Conservation (phyloP, 2,888 invertebrate species). For the Ophion obscuratus region DNA sequence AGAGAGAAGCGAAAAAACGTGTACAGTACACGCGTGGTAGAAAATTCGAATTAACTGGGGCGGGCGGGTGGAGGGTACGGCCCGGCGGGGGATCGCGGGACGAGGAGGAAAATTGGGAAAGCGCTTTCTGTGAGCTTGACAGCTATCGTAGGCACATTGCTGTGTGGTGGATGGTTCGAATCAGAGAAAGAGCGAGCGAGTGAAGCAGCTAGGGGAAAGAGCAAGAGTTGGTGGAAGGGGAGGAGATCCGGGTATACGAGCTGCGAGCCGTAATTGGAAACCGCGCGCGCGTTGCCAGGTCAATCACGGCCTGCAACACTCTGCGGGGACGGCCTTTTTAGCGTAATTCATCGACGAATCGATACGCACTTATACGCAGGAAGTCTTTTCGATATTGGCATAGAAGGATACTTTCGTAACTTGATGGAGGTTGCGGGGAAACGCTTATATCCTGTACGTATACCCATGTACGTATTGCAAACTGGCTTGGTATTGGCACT, state of each 20-base stretch:
- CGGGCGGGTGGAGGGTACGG: background rate
- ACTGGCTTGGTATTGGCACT: too few relatives aligned
- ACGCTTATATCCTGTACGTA: conserved; percentile 17
- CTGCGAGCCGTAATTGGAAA: conserved; percentile 75
- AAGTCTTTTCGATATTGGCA: background rate
- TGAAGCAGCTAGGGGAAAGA: conserved; percentile 8
- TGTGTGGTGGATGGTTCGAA: conserved; percentile 30
- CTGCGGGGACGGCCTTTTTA: conserved; percentile 71
- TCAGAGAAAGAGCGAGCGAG: conserved; percentile 15
- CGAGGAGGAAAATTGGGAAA: conserved; percentile 48
- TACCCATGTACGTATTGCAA: too few relatives aligned
- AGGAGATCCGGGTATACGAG: conserved; percentile 11
- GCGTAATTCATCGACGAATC: conserved; percentile 72
- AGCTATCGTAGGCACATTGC: conserved; percentile 38
- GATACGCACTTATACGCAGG: conserved; percentile 59
- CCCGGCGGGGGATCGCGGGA: background rate
- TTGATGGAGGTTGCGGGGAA: conserved; percentile 30
- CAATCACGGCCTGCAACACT: conserved; percentile 73
- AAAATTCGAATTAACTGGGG: conserved; percentile 56
- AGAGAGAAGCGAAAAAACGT: background rate
- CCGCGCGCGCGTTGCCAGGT: conserved; percentile 72
- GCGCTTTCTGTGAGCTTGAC: conserved; percentile 35
- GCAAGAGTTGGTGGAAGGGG: conserved; percentile 17
- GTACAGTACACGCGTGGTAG: too few relatives aligned
- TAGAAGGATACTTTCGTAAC: conserved; percentile 10